These are phyloP conservation scores for Halichoeres trimaculatus DNA, from an alignment of 2,113 vertebrate species.

Conservation along the genomic window DNA sequence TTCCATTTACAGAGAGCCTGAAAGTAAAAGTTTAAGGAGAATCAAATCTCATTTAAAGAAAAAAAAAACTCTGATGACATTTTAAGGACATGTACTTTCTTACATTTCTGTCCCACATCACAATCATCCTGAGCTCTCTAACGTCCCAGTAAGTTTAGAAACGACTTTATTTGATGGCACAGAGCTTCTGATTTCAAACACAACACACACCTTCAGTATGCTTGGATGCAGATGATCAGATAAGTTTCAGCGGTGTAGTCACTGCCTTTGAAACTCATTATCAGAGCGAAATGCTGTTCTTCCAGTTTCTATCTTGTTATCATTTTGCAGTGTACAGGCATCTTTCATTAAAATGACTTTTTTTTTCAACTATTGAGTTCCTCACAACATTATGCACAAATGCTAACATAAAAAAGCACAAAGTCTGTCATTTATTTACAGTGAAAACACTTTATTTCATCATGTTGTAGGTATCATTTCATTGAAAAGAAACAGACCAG, in stretches of 20 bases:
- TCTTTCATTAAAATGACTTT: too few species aligned
- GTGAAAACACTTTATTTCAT: conserved; percentile 82
- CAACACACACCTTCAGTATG: neutral
- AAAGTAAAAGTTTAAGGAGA: neutral
- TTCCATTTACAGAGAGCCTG: neutral
- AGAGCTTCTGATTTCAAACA: neutral
- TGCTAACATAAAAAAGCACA: neutral
- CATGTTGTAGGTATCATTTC: conserved; percentile 62
- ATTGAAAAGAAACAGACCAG: conserved; percentile 72
- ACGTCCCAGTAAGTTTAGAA: neutral
- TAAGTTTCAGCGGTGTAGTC: too few species aligned
- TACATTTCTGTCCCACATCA: too few species aligned
- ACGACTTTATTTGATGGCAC: neutral
- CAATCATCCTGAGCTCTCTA: neutral
- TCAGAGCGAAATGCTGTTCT: too few species aligned
- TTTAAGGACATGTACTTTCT: too few species aligned
- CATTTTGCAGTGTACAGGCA: too few species aligned
- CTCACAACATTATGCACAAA: too few species aligned
- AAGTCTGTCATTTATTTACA: conserved; percentile 62
- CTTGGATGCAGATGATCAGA: neutral
- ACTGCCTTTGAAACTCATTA: too few species aligned
- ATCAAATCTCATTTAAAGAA: neutral
- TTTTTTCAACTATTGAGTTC: too few species aligned
- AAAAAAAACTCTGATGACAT: too few species aligned
- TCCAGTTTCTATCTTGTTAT: too few species aligned